phyloP scores from a whole-genome alignment of 2,797 vertebrate genomes.

The Malurus leucopterus region DNA sequence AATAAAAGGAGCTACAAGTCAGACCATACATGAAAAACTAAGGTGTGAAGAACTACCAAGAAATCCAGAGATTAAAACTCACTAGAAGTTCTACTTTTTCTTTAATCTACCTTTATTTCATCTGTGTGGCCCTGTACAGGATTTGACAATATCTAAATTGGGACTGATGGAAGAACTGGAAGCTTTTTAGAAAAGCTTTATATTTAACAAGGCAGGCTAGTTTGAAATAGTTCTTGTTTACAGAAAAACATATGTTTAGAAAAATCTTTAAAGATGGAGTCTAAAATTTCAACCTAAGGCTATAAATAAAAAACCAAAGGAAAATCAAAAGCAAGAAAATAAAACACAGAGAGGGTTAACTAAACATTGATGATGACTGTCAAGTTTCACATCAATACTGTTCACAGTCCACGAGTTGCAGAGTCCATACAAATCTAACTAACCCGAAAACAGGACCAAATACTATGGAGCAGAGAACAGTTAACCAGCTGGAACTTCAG shows the following conservation, averaged over 20 bases:
- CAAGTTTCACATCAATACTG: background rate
- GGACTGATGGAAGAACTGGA: background rate
- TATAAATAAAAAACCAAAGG: background rate
- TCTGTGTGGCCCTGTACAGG: fast-evolving
- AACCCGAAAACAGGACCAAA: background rate
- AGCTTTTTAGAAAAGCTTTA: background rate
- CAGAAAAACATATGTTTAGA: background rate
- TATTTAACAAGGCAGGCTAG: background rate
- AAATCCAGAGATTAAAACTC: background rate
- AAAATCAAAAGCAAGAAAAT: background rate
- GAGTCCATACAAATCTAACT: background rate
- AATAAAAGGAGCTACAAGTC: background rate
- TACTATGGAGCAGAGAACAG: background rate
- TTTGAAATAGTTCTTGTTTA: background rate
- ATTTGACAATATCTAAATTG: background rate
- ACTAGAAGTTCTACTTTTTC: background rate
- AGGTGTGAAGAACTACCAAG: background rate
- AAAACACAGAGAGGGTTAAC: background rate
- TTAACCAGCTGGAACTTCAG: background rate
- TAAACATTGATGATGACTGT: background rate
- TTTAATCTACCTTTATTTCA: background rate
- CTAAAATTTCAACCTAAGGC: background rate
- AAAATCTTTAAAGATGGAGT: background rate
- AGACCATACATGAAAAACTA: background rate
- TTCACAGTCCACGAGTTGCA: background rate